Percentiles rank a stretch among this genome's conserved stretches.
Conservation (phyloP, 2,888 invertebrate genomes). For the Prenolepis imparis region DNA sequence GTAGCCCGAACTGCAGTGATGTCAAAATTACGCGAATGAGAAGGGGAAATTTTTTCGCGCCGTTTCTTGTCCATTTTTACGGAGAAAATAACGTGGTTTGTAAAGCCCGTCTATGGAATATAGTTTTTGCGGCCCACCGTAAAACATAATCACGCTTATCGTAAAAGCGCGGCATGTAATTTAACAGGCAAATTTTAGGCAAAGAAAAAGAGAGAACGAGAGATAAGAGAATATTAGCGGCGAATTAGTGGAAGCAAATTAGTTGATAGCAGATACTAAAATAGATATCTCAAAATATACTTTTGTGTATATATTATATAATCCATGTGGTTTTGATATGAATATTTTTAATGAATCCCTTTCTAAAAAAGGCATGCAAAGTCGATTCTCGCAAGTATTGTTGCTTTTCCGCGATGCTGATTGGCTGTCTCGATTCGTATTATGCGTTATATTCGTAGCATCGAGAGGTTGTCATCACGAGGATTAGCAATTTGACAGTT, state of each 20-base stretch:
- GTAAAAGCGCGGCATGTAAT: constrained; percentile 28
- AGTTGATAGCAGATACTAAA: background rate
- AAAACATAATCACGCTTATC: constrained; percentile 46
- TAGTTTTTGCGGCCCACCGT: constrained; percentile 35
- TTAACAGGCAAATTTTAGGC: background rate
- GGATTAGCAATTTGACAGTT: no score
- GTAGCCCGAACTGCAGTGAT: background rate
- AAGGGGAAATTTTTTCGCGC: constrained; percentile 9
- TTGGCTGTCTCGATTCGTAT: no score
- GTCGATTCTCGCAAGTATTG: no score
- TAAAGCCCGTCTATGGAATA: constrained; percentile 25
- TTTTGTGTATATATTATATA: background rate
- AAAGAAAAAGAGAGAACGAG: background rate
- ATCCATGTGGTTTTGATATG: background rate
- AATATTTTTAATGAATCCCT: no score
- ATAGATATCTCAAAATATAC: background rate
- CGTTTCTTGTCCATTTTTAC: constrained; percentile 40
- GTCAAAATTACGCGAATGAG: constrained; percentile 17
- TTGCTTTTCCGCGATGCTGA: no score
- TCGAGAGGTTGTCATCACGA: no score
- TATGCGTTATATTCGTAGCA: no score
- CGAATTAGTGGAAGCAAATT: no score
- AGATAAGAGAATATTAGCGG: background rate
- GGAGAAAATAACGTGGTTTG: constrained; percentile 49
- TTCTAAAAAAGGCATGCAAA: no score